Evolutionary conservation across 2,888 invertebrate species (phyloP), one percentile per base, ranked within the genome.

Genomic region (Melinaea marsaeus): DNA sequence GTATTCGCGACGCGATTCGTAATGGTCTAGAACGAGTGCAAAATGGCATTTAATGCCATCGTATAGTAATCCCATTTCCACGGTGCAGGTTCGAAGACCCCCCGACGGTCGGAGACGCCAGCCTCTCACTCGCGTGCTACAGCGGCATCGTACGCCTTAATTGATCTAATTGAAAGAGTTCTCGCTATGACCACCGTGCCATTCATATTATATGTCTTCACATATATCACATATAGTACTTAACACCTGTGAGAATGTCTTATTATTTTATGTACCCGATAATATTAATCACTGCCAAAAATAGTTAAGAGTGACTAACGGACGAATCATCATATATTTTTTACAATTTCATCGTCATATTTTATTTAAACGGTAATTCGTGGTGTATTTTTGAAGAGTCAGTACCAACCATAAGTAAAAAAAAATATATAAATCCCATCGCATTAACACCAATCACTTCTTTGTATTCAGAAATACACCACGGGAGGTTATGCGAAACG

Each of bases 51-150:
- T 80, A 79, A 79, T 79, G 78, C 76, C 80, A 79, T 81, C 85
- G 85, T 79, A 84, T 82, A 84, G 83, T 86, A 88, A 87, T 87
- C 84, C 81, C 81, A 86, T 87, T 87, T 87, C 84, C 85, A 87
- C 85, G 86, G 85, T 83, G 69, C 74, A 77, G 83, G 86, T 86
- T 86, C 84, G 83, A 76, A 86, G 85, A 86, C 84, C 84, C 77
- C 81, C 74, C 75, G 34, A 73, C 68, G 70, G 63, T 68, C 69
- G 64, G 64, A 61, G 69, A 68, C 68, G 74, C 73, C 69, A 68
- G 70, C 69, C 65, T 61, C 57, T 63, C 71, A 73, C 75, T 85
- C 77, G 84, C 84, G 84, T 85, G 84, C 76, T 77, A 76, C 71
- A 73, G 71, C 74, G 72, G 71, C 72, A 74, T 74, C 71, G 69